Base-by-base conservation (phyloP, 2,797 vertebrate genomes). In the Thripadectes ignobilis region DNA sequence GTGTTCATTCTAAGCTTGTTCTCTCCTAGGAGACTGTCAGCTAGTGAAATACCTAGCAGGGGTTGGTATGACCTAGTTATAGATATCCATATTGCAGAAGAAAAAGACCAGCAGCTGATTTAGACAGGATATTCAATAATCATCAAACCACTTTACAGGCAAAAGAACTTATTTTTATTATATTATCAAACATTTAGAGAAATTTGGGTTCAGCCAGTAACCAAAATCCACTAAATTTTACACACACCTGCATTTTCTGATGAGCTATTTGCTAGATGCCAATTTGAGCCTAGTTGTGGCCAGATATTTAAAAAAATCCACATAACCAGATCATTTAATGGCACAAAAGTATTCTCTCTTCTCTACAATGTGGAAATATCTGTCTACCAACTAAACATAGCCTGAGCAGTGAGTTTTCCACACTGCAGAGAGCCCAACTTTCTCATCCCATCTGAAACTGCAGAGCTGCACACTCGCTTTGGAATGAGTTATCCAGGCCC, bases 401-500 rank as follows among this genome's bases (percentile, higher is more conserved):
- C n/a, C 34, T 21, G 34, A 90, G 18, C 30, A 67, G 32, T 4
- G 41, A 54, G 17, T 15, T 39, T 54, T 38, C 34, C 34, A 14
- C 9, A 4, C 17, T 36, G 38, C 16, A 57, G 46, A 45, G 30
- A 36, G 6, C 19, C 16, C 48, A 15, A 1, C 17, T 36, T 45
- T 51, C 68, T 34, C 52, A 36, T 11, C 13, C 16, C 21, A 30
- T 15, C 29, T 49, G n/a, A 65, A 68, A 16, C 1, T 2, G 0
- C 54, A 51, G 51, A 49, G 12, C 17, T n/a, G 52, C 20, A 29
- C 26, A 2, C 22, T 67, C 0, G 0, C 38, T 45, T n/a, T 18
- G 10, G 23, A 39, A 8, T 0, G 2, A n/a, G 15, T 4, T 0
- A 0, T 26, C 18, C 3, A 1, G 49, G 19, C 32, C 48, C 9